phyloP scores from a whole-genome alignment of 2,888 invertebrate genomes.

The Icerya purchasi region DNA sequence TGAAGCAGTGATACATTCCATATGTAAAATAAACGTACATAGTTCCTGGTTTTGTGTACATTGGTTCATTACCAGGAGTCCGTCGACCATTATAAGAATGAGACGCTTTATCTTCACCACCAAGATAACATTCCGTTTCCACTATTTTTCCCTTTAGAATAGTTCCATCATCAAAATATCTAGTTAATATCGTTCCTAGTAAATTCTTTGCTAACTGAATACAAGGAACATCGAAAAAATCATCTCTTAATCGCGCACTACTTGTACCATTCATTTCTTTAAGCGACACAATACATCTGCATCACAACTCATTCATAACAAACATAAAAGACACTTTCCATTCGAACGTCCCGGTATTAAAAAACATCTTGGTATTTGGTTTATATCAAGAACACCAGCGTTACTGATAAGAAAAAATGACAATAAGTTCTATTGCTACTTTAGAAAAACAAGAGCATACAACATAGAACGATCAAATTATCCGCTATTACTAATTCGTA shows the following conservation, averaged over 20 bases:
- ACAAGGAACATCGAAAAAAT: conserved; percentile 28
- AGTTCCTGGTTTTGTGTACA: conserved; percentile 50
- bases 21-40: conserved; percentile 49
- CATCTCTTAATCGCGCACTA: conserved; percentile 11
- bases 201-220: conserved; percentile 33
- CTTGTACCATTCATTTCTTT: background rate
- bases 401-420: too few relatives aligned
- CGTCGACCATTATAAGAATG: conserved; percentile 35
- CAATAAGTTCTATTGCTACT: too few relatives aligned
- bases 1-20: conserved; percentile 52
- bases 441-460: too few relatives aligned
- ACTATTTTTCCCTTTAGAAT: conserved; percentile 40
- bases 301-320: too few relatives aligned
- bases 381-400: too few relatives aligned
- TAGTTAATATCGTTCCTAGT: conserved; percentile 38
- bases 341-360: too few relatives aligned
- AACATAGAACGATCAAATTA: too few relatives aligned
- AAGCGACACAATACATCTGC: too few relatives aligned
- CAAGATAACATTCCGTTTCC: conserved; percentile 51
- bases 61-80: conserved; percentile 40
- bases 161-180: conserved; percentile 29
- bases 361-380: too few relatives aligned
- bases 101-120: conserved; percentile 41
- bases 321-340: too few relatives aligned
- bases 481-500: too few relatives aligned